A percentile compares a stretch with the other conserved stretches of the same genome.
These are phyloP conservation scores for Brachypalpus laphriformis DNA, from an alignment of 2,888 invertebrate genomes.

Conservation along the genomic window DNA sequence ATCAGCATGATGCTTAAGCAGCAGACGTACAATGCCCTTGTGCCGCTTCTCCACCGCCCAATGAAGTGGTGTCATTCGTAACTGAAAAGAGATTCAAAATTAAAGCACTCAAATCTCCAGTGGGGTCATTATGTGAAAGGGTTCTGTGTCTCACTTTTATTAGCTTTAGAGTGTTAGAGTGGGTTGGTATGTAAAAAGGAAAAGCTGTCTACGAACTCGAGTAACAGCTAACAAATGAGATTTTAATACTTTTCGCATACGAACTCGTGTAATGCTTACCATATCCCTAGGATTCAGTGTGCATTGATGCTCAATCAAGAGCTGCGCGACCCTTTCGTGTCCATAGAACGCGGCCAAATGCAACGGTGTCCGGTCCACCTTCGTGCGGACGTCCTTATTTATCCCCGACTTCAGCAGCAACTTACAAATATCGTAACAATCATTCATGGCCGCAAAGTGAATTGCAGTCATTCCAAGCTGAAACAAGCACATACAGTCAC, in stretches of 20 bases:
- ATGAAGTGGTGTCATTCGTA: slow-evolving; percentile 95
- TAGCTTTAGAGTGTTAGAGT: too few species aligned
- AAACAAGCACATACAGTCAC: too few species aligned
- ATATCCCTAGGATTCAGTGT: slow-evolving; percentile 90
- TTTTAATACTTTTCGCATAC: too few species aligned
- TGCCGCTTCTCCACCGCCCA: slow-evolving; percentile 96
- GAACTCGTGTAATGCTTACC: slow-evolving; percentile 83
- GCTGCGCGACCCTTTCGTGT: slow-evolving; percentile 88
- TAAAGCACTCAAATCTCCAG: not conserved
- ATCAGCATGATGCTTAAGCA: slow-evolving; percentile 90
- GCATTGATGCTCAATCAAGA: slow-evolving; percentile 88
- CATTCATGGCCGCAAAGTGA: slow-evolving; percentile 93
- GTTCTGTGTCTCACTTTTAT: too few species aligned
- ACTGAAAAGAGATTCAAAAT: slow-evolving; percentile 83
- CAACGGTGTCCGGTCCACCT: slow-evolving; percentile 95
- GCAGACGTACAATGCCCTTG: slow-evolving; percentile 86
- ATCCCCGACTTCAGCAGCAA: slow-evolving; percentile 93
- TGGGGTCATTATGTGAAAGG: too few species aligned
- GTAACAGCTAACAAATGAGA: too few species aligned
- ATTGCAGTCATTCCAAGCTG: slow-evolving; percentile 95
- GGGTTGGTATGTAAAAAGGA: too few species aligned
- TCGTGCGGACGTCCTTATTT: slow-evolving; percentile 93
- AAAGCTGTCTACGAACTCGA: too few species aligned
- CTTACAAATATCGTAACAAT: slow-evolving; percentile 90
- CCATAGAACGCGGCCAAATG: slow-evolving; percentile 95